Conservation (phyloP, 2,113 vertebrate species). For the Monopterus albus region DNA sequence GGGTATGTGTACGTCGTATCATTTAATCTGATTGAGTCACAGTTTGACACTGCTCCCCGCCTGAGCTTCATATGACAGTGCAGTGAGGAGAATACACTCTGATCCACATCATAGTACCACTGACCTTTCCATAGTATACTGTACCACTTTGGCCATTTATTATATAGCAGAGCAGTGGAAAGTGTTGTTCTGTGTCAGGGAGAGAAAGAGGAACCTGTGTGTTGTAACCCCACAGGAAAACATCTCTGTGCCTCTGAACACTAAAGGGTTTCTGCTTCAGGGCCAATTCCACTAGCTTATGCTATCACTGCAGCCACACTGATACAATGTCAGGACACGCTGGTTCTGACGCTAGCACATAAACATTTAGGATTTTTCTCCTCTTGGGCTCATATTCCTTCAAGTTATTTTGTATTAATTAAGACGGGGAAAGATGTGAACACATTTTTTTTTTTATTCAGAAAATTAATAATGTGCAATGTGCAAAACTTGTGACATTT, state of each 20-base stretch:
- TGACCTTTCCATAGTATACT: constrained; percentile 67
- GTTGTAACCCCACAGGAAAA: constrained; percentile 48
- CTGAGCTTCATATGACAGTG: constrained; percentile 51
- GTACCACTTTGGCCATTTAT: constrained; percentile 59
- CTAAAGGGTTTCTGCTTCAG: constrained; percentile 25
- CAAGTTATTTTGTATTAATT: not conserved
- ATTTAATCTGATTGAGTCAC: constrained; percentile 28
- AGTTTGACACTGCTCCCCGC: constrained; percentile 25
- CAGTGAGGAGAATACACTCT: constrained; percentile 42
- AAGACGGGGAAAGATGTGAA: not conserved
- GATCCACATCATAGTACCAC: constrained; percentile 42
- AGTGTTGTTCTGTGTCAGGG: constrained; percentile 46
- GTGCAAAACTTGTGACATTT: constrained; percentile 5
- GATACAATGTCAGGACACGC: constrained; percentile 26
- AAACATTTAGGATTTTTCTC: no score
- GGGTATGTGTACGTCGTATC: constrained; percentile 4
- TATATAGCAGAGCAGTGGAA: constrained; percentile 32
- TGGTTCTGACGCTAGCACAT: constrained; percentile 3
- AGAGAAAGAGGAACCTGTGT: constrained; percentile 35
- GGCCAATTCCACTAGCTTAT: constrained; percentile 39
- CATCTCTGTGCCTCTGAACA: constrained; percentile 28
- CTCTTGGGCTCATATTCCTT: not conserved
- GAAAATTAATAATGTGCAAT: not conserved
- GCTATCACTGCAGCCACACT: constrained; percentile 38
- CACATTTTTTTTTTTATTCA: constrained; percentile 21